These are phyloP conservation scores for Scaptomyza montana DNA, from an alignment of 1,140 invertebrate genomes.

Conservation along the genomic window DNA sequence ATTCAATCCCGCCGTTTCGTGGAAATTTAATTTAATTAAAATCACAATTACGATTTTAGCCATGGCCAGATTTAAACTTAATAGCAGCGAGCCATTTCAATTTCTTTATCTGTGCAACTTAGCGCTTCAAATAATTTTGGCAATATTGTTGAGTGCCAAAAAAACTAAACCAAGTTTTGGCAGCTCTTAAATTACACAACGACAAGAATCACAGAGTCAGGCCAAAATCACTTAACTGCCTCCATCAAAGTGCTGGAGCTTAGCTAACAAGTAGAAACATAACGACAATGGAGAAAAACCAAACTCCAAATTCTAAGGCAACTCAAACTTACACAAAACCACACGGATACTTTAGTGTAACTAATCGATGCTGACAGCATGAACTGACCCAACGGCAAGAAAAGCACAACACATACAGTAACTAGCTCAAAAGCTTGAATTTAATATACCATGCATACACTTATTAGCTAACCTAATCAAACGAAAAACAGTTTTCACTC, in stretches of 20 bases:
- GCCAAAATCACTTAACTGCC: conserved; percentile 55
- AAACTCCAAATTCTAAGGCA: conserved; percentile 32
- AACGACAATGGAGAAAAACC: conserved; percentile 36
- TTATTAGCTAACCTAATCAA: not conserved
- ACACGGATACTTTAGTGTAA: conserved; percentile 10
- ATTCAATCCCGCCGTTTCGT: not conserved
- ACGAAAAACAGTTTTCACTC: too few species aligned
- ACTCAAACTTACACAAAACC: not conserved
- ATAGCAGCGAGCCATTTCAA: conserved; percentile 11
- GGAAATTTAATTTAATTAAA: conserved; percentile 16
- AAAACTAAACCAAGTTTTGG: conserved; percentile 29
- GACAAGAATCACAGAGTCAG: conserved; percentile 14
- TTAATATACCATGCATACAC: not conserved
- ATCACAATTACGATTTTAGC: conserved; percentile 3
- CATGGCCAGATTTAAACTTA: not conserved
- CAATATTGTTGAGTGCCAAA: conserved; percentile 7
- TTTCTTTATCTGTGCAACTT: conserved; percentile 9
- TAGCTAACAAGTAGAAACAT: conserved; percentile 19
- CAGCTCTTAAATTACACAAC: conserved; percentile 47
- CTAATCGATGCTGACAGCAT: conserved; percentile 34
- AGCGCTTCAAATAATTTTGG: conserved; percentile 15
- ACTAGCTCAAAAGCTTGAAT: not conserved
- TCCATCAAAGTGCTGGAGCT: conserved; percentile 31
- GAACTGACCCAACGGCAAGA: conserved; percentile 10
- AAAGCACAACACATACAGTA: too few species aligned